Evolutionary conservation across 2,113 vertebrate genomes (phyloP).

Genomic region (Machaerirhynchus nigripectus): DNA sequence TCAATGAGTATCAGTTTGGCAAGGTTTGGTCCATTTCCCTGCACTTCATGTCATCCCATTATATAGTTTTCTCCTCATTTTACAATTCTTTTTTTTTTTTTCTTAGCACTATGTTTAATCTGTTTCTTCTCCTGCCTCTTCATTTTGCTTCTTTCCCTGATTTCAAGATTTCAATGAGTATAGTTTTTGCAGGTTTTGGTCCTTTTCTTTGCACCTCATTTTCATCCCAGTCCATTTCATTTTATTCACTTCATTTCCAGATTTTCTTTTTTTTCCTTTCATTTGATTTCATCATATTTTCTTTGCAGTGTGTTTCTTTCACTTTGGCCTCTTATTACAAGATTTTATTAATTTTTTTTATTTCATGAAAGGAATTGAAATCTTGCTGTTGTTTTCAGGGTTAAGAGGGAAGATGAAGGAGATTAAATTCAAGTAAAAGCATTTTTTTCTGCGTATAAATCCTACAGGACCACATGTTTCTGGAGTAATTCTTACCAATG

Average conservation of each 20-base stretch:
- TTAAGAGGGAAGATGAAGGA: not conserved
- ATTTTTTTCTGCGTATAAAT: not conserved
- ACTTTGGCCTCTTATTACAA: not conserved
- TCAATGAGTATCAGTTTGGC: not conserved
- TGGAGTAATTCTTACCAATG: not conserved
- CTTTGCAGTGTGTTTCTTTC: not conserved
- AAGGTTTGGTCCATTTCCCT: not conserved
- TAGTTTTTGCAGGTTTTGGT: fast-evolving
- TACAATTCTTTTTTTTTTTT: not conserved
- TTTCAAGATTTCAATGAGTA: not conserved
- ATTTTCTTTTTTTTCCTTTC: not conserved
- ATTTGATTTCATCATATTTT: not conserved
- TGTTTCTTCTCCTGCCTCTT: not conserved
- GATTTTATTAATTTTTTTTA: not conserved
- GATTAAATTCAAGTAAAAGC: not conserved
- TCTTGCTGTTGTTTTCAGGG: not conserved
- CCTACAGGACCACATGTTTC: not conserved
- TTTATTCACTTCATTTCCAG: not conserved
- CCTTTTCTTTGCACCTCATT: not conserved
- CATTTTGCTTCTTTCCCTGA: not conserved
- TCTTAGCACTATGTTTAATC: not conserved
- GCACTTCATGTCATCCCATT: not conserved
- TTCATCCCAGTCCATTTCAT: fast-evolving
- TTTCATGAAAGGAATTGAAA: not conserved
- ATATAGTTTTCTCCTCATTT: not conserved